Evolutionary conservation across 2,888 invertebrate genomes (phyloP), one percentile per base, ranked within the genome.

Genomic region (Parasteatoda lunata): DNA sequence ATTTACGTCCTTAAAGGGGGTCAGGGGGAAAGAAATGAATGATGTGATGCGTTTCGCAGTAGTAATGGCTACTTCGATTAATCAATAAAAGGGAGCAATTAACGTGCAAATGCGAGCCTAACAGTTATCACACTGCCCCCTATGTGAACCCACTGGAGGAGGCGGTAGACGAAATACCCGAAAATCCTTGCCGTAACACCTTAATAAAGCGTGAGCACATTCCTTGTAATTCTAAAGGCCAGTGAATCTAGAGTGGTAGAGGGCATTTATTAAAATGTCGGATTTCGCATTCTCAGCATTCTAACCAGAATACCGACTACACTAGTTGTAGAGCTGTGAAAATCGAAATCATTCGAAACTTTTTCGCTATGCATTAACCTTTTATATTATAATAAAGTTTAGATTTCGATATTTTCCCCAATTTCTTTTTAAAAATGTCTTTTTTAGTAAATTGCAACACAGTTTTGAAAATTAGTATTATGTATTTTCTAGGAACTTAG

Each of bases 61-160:
- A 77, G 77, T 87, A 87, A 87, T 87, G 86, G 86, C 81, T 75
- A 77, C 86, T 77, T 77, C 86, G 81, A 87, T 87, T 87, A 87
- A 87, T 87, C 86, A 87, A 87, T 87, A 87, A 73, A 45, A 65
- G 45, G 68, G 69, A 69, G 86, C 86, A 87, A 87, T 87, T 87
- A 87, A 87, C 77, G 82, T 81, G 77, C 86, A 82, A 87, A 87
- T 82, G 86, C 77, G 51, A 49, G 75, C 72, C 30, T 30, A 30
- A 30, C 30, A 30, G 30, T 30, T 30, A 30, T 30, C 30, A 30
- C 30, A 30, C 30, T 30, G 30, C 30, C 30, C 30, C 30, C 30
- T 30, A 30, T 30, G 30, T 30, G 30, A 30, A 30, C 30, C 30
- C 30, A 30, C 30, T 30, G 30, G 30, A 30, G 30, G 2, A 30